These are phyloP conservation scores for Cygnus buccinator DNA, from an alignment of 2,113 vertebrate species.

Conservation along the genomic window DNA sequence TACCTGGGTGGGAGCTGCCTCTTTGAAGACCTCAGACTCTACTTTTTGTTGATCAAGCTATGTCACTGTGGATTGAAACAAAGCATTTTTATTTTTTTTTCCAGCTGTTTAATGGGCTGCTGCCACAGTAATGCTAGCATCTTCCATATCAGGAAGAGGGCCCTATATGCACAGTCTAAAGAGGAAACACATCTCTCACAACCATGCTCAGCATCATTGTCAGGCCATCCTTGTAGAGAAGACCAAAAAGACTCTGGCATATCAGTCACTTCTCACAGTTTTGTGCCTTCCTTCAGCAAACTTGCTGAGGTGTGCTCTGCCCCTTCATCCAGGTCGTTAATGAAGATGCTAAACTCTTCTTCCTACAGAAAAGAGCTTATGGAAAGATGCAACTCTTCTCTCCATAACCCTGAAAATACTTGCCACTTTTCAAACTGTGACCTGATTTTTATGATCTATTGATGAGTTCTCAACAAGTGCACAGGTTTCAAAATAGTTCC, in stretches of 20 bases:
- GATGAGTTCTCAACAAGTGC: constrained; percentile 48
- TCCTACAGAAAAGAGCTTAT: neutral
- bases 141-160: neutral
- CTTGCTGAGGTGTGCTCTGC: neutral
- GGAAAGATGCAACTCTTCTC: neutral
- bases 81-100: neutral
- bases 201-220: neutral
- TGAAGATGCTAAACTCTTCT: neutral
- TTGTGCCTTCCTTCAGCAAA: neutral
- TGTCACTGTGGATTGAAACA: neutral
- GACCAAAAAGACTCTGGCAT: neutral
- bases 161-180: neutral
- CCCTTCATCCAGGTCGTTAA: neutral
- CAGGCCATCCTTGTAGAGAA: neutral
- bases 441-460: neutral
- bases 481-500: constrained; percentile 50
- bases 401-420: neutral
- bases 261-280: neutral
- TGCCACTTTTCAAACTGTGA: neutral
- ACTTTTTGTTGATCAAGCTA: neutral
- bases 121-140: neutral
- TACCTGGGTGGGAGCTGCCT: neutral
- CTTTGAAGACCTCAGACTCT: neutral
- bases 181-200: neutral
- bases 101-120: neutral